Base-by-base conservation (phyloP, 2,113 vertebrate genomes). In the Tapirus terrestris region DNA sequence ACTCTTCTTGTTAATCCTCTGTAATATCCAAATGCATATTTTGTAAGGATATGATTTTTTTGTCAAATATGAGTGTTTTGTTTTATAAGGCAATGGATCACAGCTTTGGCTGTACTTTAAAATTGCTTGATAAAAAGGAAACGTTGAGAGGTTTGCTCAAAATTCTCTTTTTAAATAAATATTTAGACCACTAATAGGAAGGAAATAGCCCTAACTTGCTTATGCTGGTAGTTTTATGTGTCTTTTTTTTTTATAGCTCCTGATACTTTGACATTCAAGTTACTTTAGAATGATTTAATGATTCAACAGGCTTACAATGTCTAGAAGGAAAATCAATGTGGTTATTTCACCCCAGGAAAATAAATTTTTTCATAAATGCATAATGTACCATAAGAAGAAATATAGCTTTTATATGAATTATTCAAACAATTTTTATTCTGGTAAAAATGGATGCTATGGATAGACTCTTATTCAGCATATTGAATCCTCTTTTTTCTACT, bases 301-400 rank as follows among this genome's bases (percentile, higher is more conserved):
- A 83, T 67, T 95, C 45, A 95, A 36, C 16, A 67, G 0, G 29
- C 48, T 58, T 79, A 84, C 80, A 36, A 72, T 5, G 18, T n/a
- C 14, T 3, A 72, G 56, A 90, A 88, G 13, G 39, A 88, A 96
- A 88, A 83, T 77, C 5, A 77, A 53, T 88, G 45, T 43, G 10
- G 31, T 63, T 31, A 63, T 65, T 95, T 83, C 7, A 65, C 95
- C 88, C 29, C n/a, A 91, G 63, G 36, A 77, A 75, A 93, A 97
- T 53, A 65, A 39, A 1, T 5, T 36, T 91, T 88, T 94, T 33
- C 5, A 77, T 31, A 91, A 88, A 61, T 95, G 20, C 1, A 23
- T 75, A 93, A 83, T 51, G n/a, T 33, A 61, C 3, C 12, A 68
- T 43, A 23, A 31, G 6, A 83, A 75, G 39, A 83, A 73, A 80